Conservation (phyloP, 2,113 vertebrate species). For the Lipophrys pholis region DNA sequence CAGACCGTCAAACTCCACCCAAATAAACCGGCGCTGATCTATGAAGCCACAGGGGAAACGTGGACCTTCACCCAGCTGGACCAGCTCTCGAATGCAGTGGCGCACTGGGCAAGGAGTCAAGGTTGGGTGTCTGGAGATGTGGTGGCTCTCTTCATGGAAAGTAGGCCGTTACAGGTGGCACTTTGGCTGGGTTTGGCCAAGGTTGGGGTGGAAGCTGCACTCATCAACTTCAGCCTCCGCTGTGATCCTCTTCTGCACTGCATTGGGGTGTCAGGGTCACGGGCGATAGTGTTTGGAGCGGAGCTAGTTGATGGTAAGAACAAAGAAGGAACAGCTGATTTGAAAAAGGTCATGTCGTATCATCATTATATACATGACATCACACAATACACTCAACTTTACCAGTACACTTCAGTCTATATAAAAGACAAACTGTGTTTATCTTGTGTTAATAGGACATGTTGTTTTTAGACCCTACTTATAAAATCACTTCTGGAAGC, state of each 20-base stretch:
- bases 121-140: constrained; percentile 88
- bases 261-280: constrained; percentile 83
- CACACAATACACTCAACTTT: no score
- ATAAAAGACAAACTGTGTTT: no score
- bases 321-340: neutral
- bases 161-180: constrained; percentile 89
- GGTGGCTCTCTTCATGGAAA: constrained; percentile 91
- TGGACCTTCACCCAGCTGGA: constrained; percentile 91
- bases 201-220: constrained; percentile 87
- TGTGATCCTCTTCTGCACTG: constrained; percentile 88
- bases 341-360: neutral
- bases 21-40: constrained; percentile 87
- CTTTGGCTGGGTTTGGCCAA: constrained; percentile 93
- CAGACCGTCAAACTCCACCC: constrained; percentile 81
- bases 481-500: no score
- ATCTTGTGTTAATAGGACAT: no score
- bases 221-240: constrained; percentile 91
- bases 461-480: no score
- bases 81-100: constrained; percentile 85
- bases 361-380: no score
- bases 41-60: constrained; percentile 83
- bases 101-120: constrained; percentile 82
- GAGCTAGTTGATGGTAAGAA: constrained; percentile 87
- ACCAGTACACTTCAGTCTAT: no score
- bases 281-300: constrained; percentile 87